Percentiles rank a stretch among this genome's conserved stretches.
Conservation (phyloP, 1,140 invertebrate genomes). For the Lanistes nyassanus region DNA sequence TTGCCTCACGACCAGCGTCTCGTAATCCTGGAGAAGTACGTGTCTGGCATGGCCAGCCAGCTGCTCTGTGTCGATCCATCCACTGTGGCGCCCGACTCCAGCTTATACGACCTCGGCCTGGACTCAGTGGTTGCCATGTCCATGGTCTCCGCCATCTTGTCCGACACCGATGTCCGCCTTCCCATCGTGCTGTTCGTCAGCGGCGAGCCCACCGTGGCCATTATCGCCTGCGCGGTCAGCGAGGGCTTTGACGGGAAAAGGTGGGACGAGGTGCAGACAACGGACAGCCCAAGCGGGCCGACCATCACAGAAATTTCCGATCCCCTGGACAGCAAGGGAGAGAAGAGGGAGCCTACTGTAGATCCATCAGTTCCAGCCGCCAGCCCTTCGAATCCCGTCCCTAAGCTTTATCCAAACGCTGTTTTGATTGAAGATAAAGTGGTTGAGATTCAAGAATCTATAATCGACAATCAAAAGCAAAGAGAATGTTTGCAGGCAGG, state of each 20-base stretch:
- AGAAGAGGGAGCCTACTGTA: no score
- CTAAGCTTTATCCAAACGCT: not conserved
- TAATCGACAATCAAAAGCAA: no score
- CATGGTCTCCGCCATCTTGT: conserved; percentile 23
- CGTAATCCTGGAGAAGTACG: not conserved
- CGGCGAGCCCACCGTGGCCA: not conserved
- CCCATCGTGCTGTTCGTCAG: conserved; percentile 20
- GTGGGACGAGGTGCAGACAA: not conserved
- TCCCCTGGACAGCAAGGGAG: no score
- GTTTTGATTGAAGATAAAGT: no score
- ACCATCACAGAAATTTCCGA: no score
- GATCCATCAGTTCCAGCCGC: no score
- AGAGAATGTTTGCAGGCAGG: no score
- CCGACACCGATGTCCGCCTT: conserved; percentile 13
- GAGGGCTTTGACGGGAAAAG: conserved; percentile 2
- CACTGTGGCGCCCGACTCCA: not conserved
- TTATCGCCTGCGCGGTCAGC: conserved; percentile 7
- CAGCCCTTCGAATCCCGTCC: not conserved
- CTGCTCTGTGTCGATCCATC: conserved; percentile 10
- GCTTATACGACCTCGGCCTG: conserved; percentile 21
- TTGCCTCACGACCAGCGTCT: conserved; percentile 1
- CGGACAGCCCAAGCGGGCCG: no score
- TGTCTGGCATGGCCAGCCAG: conserved; percentile 7
- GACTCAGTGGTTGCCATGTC: conserved; percentile 35
- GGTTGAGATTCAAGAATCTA: no score